Conservation (phyloP, 2,888 invertebrate species). For the Thelaira solivaga region DNA sequence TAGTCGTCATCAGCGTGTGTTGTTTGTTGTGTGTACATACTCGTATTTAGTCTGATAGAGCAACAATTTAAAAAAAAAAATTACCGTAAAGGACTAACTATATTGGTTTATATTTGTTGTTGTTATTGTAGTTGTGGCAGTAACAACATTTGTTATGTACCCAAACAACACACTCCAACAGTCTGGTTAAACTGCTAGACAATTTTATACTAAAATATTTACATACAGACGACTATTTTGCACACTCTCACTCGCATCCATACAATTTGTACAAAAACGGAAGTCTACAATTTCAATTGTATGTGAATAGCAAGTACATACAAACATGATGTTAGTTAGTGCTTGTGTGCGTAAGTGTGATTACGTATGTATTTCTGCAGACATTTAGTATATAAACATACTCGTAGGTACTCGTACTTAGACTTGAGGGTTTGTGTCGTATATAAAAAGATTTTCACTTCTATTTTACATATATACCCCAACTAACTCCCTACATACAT, state of each 20-base stretch:
- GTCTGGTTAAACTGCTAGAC: slow-evolving; percentile 59
- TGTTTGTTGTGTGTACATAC: too few relatives aligned
- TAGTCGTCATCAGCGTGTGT: slow-evolving; percentile 8
- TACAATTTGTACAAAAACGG: slow-evolving; percentile 48
- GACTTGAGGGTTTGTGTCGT: background rate
- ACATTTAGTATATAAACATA: slow-evolving; percentile 14
- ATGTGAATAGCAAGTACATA: slow-evolving; percentile 27
- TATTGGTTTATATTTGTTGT: slow-evolving; percentile 25
- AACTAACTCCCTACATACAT: slow-evolving; percentile 2
- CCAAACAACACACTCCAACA: slow-evolving; percentile 13
- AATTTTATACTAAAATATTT: slow-evolving; percentile 32
- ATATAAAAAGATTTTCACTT: slow-evolving; percentile 35
- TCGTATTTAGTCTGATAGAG: slow-evolving; percentile 47
- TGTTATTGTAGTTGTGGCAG: slow-evolving; percentile 33
- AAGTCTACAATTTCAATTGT: slow-evolving; percentile 61
- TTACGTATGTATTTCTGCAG: slow-evolving; percentile 7
- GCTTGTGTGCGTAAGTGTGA: background rate
- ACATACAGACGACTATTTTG: background rate
- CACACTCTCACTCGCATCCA: slow-evolving; percentile 11
- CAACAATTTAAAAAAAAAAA: background rate
- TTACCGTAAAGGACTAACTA: slow-evolving; percentile 33
- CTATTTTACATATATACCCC: slow-evolving; percentile 17
- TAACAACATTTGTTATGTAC: slow-evolving; percentile 36
- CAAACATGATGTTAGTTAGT: background rate
- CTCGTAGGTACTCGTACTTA: too few relatives aligned